These are phyloP conservation scores for Morphnarchus princeps DNA, from an alignment of 2,113 vertebrate genomes.

Conservation along the genomic window DNA sequence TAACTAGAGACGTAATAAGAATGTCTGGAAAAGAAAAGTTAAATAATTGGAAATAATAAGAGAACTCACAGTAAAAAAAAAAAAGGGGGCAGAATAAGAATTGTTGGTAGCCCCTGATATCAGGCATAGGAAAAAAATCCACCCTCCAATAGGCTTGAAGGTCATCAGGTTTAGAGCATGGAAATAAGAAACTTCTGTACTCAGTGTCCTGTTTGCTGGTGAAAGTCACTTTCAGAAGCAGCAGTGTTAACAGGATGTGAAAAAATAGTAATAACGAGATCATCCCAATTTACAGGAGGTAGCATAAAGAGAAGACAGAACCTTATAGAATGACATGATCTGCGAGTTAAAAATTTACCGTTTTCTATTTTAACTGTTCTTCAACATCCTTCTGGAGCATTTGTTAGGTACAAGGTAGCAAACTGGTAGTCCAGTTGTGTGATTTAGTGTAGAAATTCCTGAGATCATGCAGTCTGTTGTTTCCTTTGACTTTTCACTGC, in stretches of 20 bases:
- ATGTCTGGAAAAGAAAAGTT: neutral
- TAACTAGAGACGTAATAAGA: neutral
- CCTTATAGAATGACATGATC: neutral
- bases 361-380: neutral
- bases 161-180: neutral
- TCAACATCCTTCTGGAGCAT: neutral
- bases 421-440: neutral
- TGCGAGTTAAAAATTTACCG: neutral
- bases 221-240: neutral
- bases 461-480: neutral
- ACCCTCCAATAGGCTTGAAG: neutral
- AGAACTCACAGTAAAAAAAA: neutral
- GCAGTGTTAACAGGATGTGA: neutral
- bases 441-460: neutral
- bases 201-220: neutral
- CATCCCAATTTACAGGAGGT: neutral
- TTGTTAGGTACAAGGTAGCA: neutral
- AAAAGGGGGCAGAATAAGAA: neutral
- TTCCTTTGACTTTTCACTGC: neutral
- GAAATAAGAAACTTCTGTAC: neutral
- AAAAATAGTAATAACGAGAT: neutral
- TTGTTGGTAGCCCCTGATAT: neutral
- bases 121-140: neutral
- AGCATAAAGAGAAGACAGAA: neutral
- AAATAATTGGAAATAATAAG: neutral